Evolutionary conservation across 2,797 vertebrate genomes (phyloP).

Genomic region (Scolopax rusticola): DNA sequence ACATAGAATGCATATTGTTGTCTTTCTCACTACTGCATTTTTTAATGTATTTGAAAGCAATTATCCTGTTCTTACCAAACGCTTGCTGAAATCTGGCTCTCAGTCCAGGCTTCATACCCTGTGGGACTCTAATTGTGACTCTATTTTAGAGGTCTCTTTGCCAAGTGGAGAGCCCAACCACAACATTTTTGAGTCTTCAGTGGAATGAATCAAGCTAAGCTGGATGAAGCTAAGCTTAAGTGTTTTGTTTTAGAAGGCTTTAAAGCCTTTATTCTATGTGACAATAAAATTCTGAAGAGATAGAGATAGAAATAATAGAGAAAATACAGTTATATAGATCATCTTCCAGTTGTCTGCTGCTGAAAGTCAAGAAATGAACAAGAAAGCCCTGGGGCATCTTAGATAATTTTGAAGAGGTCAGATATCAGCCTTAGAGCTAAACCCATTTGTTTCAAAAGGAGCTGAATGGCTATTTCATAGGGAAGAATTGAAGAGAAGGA

Average conservation of each 20-base stretch:
- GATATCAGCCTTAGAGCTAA: background rate
- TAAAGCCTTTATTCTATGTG: background rate
- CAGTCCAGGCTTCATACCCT: background rate
- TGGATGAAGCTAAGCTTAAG: background rate
- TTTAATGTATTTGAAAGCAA: background rate
- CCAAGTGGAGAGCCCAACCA: background rate
- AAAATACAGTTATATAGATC: background rate
- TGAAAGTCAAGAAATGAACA: constrained; percentile 14
- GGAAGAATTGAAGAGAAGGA: background rate
- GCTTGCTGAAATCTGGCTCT: background rate
- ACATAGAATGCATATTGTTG: accelerated
- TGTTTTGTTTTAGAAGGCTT: background rate
- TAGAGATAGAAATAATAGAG: background rate
- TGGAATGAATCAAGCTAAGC: background rate
- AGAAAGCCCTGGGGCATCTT: background rate
- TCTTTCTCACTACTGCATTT: background rate
- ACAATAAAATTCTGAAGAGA: background rate
- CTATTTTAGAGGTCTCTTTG: background rate
- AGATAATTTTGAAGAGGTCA: constrained; percentile 31
- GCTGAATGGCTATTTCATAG: background rate
- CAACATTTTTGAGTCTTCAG: background rate
- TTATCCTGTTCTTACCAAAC: background rate
- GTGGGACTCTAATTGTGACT: background rate
- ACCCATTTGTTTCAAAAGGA: background rate
- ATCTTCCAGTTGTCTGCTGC: background rate